These are phyloP conservation scores for Sepioteuthis lessoniana DNA, from an alignment of 2,888 invertebrate genomes.

Conservation along the genomic window DNA sequence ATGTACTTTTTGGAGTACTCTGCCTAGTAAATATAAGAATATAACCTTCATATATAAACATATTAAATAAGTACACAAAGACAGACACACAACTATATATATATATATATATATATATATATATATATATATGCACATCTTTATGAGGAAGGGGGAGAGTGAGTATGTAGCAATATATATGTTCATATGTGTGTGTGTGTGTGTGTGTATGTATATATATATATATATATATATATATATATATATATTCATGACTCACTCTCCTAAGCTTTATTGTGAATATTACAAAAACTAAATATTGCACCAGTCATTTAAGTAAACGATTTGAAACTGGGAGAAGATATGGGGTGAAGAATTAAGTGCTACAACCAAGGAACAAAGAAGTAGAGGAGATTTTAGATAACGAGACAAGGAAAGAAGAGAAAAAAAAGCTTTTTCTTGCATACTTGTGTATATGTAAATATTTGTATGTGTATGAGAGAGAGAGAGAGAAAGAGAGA, in stretches of 20 bases:
- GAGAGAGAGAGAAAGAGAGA: background rate
- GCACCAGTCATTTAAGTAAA: background rate
- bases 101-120: background rate
- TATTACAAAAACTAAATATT: background rate
- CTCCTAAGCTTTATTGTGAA: background rate
- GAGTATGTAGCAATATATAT: background rate
- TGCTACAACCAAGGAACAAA: background rate
- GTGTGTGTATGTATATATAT: background rate
- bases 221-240: slow-evolving; percentile 40
- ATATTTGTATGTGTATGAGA: background rate
- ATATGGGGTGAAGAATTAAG: background rate
- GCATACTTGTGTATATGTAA: background rate
- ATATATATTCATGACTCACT: background rate
- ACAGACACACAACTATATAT: background rate
- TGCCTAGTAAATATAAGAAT: no score
- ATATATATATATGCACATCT: no score
- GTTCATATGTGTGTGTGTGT: background rate
- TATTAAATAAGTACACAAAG: no score
- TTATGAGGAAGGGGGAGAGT: no score
- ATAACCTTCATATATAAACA: no score
- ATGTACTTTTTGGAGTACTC: no score
- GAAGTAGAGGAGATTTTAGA: background rate
- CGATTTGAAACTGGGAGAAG: background rate
- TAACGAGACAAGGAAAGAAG: background rate
- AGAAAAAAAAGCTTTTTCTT: background rate